Conservation (phyloP, 2,797 vertebrate species). For the Pangasius djambal region DNA sequence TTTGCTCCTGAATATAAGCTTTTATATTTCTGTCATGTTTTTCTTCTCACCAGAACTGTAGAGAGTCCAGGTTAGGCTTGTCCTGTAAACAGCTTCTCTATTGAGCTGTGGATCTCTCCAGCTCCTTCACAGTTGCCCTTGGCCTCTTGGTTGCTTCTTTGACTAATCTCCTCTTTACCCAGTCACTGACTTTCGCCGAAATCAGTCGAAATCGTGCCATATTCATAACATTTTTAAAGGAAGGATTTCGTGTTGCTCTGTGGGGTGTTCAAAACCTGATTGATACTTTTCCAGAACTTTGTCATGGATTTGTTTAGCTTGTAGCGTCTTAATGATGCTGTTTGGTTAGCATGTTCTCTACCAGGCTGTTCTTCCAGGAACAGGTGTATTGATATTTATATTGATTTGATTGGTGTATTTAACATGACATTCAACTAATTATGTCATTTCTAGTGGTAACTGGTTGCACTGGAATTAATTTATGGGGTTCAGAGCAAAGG, state of each 20-base stretch:
- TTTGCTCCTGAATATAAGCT: background rate
- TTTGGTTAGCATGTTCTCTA: background rate
- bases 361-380: background rate
- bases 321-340: background rate
- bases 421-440: too few relatives aligned
- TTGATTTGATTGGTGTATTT: too few relatives aligned
- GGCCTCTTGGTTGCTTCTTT: too few relatives aligned
- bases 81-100: background rate
- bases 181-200: too few relatives aligned
- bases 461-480: background rate
- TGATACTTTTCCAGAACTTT: background rate
- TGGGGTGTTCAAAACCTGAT: background rate
- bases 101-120: too few relatives aligned
- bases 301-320: background rate
- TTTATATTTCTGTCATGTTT: background rate
- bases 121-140: too few relatives aligned
- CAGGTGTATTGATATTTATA: background rate
- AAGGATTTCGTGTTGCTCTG: background rate
- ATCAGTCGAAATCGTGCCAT: too few relatives aligned
- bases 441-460: background rate
- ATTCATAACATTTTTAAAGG: too few relatives aligned
- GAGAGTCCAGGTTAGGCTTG: background rate
- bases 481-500: background rate
- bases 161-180: too few relatives aligned
- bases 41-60: background rate